Conservation (phyloP, 2,797 vertebrate species). For the Molossus alvarezi region DNA sequence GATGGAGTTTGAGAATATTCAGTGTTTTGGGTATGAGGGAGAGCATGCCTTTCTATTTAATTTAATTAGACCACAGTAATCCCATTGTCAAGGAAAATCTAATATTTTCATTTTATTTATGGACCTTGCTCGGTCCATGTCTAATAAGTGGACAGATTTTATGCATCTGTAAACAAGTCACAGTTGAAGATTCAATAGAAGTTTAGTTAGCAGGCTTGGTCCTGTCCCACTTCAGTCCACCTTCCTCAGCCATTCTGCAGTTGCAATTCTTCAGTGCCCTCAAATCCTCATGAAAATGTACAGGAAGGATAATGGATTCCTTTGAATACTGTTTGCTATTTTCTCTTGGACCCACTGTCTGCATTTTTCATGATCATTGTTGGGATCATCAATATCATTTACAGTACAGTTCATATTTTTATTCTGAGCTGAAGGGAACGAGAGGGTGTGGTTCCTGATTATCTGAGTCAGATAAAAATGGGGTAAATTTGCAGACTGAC, state of each 20-base stretch:
- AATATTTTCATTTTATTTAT: conserved; percentile 3
- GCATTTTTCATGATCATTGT: background rate
- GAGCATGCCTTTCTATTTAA: background rate
- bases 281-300: background rate
- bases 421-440: conserved; percentile 38
- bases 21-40: background rate
- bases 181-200: background rate
- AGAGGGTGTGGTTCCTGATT: background rate
- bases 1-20: background rate
- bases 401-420: background rate
- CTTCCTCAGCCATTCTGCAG: background rate
- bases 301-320: background rate
- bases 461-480: background rate
- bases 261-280: background rate
- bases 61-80: conserved; percentile 2
- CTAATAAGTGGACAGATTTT: background rate
- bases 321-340: background rate
- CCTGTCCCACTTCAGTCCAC: background rate
- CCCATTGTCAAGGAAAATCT: background rate
- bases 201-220: background rate
- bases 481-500: background rate
- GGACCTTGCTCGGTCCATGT: background rate
- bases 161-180: background rate
- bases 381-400: background rate
- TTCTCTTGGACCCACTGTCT: background rate